Base-by-base conservation (phyloP, 1,140 invertebrate genomes). In the Lasioglossum albipes region DNA sequence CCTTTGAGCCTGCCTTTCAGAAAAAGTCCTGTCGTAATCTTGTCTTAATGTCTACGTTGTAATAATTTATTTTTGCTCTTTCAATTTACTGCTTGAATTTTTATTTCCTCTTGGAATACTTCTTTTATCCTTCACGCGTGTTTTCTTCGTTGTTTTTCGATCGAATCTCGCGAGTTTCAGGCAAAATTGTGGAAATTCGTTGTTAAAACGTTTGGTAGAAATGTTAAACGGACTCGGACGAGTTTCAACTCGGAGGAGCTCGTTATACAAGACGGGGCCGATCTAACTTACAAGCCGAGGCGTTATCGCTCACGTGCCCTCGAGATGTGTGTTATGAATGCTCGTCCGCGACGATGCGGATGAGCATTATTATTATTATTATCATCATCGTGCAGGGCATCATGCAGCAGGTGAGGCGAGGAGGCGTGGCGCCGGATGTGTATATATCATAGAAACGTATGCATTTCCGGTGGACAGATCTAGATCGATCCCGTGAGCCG, bases 351-450 rank as follows among this genome's bases (percentile, higher is more conserved):
- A 83, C 78, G 81, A 83, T 84, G 84, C 79, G 74, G 73, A 72
- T 74, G 79, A 57, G 79, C 79, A 78, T 82, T 84, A 90, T 90
- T 90, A 87, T 90, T 90, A 87, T 91, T 89, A 91, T 89, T 87
- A 90, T 90, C 87, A 91, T 90, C 87, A 88, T 83, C 76, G 87
- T 82, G 89, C 83, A 79, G 87, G 86, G 85, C 84, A 89, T 89
- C 87, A 80, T 82, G 86, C 86, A 83, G 88, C 90, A 91, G 90
- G 90, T 92, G 91, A 90, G 86, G 85, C 83, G 88, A 91, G 90
- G 87, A 87, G 91, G 91, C 92, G 90, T 92, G 91, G 91, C 89
- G 90, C 90, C 91, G 91, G 92, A 92, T 91, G 90, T 87, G 83
- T 87, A 85, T 85, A 90, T 92, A 91, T 91, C 90, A 91, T 89